phyloP scores from a whole-genome alignment of 2,113 vertebrate species.

The Neodontobutis hainanensis region DNA sequence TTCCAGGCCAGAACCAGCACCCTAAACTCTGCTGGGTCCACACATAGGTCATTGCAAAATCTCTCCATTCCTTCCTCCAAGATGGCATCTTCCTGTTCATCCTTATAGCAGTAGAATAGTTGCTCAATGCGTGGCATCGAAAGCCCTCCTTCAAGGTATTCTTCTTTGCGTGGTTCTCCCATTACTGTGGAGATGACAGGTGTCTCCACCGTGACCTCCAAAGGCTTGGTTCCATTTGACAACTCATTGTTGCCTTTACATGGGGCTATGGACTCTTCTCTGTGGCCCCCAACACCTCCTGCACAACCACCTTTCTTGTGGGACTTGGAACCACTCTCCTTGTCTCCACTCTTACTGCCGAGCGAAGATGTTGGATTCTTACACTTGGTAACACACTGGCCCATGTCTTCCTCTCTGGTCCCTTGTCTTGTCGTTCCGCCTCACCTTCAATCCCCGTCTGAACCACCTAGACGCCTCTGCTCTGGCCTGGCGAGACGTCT shows the following conservation, averaged over 20 bases:
- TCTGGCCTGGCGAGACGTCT: conserved; percentile 80
- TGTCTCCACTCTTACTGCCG: conserved; percentile 97
- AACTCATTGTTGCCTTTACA: conserved; percentile 87
- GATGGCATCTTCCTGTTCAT: conserved; percentile 93
- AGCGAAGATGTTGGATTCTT: conserved; percentile 98
- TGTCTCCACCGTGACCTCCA: conserved; percentile 83
- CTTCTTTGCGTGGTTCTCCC: conserved; percentile 82
- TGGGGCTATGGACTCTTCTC: conserved; percentile 82
- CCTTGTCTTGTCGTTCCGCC: conserved; percentile 63
- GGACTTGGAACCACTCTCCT: conserved; percentile 89
- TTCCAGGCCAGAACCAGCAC: conserved; percentile 99
- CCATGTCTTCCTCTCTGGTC: conserved; percentile 84
- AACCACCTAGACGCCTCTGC: conserved; percentile 82
- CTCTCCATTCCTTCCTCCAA: conserved; percentile 98
- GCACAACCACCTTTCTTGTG: conserved; percentile 85
- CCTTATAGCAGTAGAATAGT: conserved; percentile 92
- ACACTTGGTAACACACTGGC: conserved; percentile 99
- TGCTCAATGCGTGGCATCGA: conserved; percentile 88
- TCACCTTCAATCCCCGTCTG: conserved; percentile 79
- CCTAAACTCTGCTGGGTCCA: conserved; percentile 96
- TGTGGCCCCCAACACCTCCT: conserved; percentile 81
- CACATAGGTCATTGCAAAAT: conserved; percentile 96
- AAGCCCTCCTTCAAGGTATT: conserved; percentile 79
- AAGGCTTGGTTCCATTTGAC: conserved; percentile 93
- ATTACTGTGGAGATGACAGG: conserved; percentile 74